phyloP scores from a whole-genome alignment of 2,113 vertebrate genomes.

The Sylvietta virens region DNA sequence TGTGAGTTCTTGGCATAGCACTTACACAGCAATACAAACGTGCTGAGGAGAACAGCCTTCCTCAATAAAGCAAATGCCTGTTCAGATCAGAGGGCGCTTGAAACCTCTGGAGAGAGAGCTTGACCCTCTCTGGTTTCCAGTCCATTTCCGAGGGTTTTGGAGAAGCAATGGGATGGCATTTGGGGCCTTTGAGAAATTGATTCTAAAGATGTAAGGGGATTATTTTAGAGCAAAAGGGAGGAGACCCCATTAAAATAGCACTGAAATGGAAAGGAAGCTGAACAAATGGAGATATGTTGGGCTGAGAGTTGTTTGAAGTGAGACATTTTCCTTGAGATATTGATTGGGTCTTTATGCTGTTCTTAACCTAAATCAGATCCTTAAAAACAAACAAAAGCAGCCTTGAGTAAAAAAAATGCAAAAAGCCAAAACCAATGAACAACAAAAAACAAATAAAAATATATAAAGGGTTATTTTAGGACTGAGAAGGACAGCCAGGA shows the following conservation, averaged over 20 bases:
- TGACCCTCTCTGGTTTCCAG: slow-evolving; percentile 14
- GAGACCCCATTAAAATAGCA: slow-evolving; percentile 43
- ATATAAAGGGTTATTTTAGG: not conserved
- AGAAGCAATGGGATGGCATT: not conserved
- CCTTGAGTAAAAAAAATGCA: not conserved
- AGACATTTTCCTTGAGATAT: slow-evolving; percentile 42
- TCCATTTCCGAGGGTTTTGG: slow-evolving; percentile 3
- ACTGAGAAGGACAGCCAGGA: not conserved
- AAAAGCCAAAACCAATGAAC: not conserved
- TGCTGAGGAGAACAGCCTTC: not conserved
- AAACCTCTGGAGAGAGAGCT: not conserved
- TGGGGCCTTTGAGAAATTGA: slow-evolving; percentile 48
- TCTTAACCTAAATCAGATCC: slow-evolving; percentile 48
- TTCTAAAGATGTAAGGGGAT: slow-evolving; percentile 48
- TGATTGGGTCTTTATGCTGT: not conserved
- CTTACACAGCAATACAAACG: not conserved
- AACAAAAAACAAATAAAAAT: not conserved
- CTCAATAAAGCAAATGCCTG: not conserved
- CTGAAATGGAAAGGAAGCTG: slow-evolving; percentile 30
- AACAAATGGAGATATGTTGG: slow-evolving; percentile 30
- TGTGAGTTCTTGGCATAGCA: not conserved
- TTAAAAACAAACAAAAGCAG: slow-evolving; percentile 10
- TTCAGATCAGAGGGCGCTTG: not conserved
- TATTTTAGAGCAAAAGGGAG: slow-evolving; percentile 49
- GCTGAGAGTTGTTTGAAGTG: slow-evolving; percentile 15